These are phyloP conservation scores for Xenentodon cancila DNA, from an alignment of 2,797 vertebrate genomes.

Conservation along the genomic window DNA sequence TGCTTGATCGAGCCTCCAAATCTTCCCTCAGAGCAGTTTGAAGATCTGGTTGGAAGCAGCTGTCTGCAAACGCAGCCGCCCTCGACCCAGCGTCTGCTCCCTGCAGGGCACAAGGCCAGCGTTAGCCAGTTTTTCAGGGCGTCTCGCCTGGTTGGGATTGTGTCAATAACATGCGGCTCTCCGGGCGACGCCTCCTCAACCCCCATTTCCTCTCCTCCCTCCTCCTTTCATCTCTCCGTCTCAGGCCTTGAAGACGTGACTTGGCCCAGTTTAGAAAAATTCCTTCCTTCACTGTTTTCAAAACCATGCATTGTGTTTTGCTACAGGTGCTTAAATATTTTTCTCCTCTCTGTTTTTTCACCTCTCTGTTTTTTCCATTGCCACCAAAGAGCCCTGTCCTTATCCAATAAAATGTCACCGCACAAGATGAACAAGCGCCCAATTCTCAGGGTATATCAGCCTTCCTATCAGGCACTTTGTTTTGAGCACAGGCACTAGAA, in stretches of 20 bases:
- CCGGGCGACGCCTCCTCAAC: conserved; percentile 75
- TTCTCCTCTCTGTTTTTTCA: conserved; percentile 34
- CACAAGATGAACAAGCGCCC: conserved; percentile 71
- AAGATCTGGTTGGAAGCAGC: conserved; percentile 56
- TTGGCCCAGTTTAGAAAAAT: conserved; percentile 80
- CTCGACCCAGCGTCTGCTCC: conserved; percentile 28
- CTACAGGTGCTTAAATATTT: conserved; percentile 81
- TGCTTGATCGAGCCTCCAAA: conserved; percentile 13
- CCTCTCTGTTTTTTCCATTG: conserved; percentile 12
- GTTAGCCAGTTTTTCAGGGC: conserved; percentile 57
- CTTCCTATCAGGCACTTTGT: conserved; percentile 69
- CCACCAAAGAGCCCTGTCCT: conserved; percentile 53
- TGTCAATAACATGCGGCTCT: conserved; percentile 76
- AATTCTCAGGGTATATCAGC: conserved; percentile 68
- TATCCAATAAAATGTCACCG: conserved; percentile 79
- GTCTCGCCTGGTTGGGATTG: conserved; percentile 80
- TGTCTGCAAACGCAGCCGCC: conserved; percentile 58
- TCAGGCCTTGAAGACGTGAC: conserved; percentile 79
- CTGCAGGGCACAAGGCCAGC: conserved; percentile 15
- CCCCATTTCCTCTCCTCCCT: conserved; percentile 77
- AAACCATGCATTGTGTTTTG: conserved; percentile 79
- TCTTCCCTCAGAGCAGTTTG: conserved; percentile 23
- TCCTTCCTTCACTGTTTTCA: conserved; percentile 77
- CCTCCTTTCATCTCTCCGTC: conserved; percentile 79
- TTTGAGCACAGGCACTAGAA: conserved; percentile 54